Percentiles rank a stretch among this genome's conserved stretches.
Conservation (phyloP, 2,797 vertebrate species). For the Tadarida brasiliensis region DNA sequence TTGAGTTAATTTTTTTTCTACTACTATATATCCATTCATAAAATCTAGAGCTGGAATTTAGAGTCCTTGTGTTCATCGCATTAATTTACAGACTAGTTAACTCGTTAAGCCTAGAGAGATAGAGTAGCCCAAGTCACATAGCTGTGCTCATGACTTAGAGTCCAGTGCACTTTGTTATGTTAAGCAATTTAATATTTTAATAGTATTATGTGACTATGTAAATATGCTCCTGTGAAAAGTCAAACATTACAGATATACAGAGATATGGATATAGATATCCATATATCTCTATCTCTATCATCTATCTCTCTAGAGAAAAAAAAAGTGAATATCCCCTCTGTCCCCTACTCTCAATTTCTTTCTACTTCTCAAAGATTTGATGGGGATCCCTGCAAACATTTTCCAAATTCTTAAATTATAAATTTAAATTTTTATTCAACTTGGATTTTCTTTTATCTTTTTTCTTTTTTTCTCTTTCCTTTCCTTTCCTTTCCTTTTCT, state of each 20-base stretch:
- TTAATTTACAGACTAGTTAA: constrained; percentile 5
- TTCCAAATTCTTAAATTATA: constrained; percentile 6
- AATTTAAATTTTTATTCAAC: background rate
- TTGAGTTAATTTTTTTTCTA: background rate
- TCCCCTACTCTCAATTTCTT: background rate
- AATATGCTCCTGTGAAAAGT: background rate
- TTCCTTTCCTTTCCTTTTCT: background rate
- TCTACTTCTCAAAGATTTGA: background rate
- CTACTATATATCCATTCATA: background rate
- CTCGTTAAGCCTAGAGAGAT: background rate
- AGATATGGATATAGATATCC: too few species aligned
- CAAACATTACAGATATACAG: background rate
- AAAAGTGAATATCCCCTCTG: background rate
- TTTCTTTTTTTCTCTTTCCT: background rate
- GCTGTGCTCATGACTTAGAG: background rate
- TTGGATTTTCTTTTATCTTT: background rate
- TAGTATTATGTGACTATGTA: background rate
- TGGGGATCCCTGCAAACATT: background rate
- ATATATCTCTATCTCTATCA: background rate
- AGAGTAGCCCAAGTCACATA: background rate
- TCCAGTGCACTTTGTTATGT: background rate
- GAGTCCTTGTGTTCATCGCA: background rate
- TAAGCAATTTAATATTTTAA: background rate
- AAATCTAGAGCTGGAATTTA: constrained; percentile 44
- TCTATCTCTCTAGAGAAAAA: background rate